Evolutionary conservation across 2,113 vertebrate species (phyloP), one percentile per base, ranked within the genome.

Genomic region (Hydropotes inermis): DNA sequence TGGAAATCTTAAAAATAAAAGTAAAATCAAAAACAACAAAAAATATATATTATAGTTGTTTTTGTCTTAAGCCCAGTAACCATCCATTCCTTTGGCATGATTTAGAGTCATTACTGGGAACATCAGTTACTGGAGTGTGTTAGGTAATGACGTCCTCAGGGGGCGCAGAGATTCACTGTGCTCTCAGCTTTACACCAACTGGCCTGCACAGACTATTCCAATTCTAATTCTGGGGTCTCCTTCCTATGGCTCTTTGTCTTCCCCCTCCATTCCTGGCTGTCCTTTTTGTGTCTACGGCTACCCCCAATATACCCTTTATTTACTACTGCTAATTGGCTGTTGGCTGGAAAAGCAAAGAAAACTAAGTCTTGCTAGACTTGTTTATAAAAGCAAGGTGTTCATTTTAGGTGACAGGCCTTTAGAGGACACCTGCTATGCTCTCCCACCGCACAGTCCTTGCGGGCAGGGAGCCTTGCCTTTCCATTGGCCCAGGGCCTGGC

Each of bases 1-100:
- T 19, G n/a, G 43, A 92, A 85, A 88, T 76, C 54, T 64, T 47
- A 74, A 93, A 96, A 76, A 76, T 7, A 19, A 33, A 92, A 33
- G 50, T 10, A 85, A 94, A 43, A 83, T 12, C 2, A 87, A 55
- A 79, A 61, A 6, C n/a, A 84, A 85, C 25, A 45, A n/a, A 45
- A 83, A 50, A 43, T 23, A n/a, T 17, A 58, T 3, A 58, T 43
- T 6, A 74, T 3, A 91, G 23, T 25, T 43, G 15, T 17, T 79
- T 47, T 33, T 84, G n/a, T 33, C 15, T n/a, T 45, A n/a, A 54
- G 74, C 12, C 64, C 85, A 84, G 67, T 1, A 9, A 14, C 52
- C 45, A 19, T 10, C 27, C 58, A 13, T 54, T 85, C 86, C 91
- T 39, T 57, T 43, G 47, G 43, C 57, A 85, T n/a, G 47, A 95